Conservation (phyloP, 2,888 invertebrate species). For the Esperia sulphurella region DNA sequence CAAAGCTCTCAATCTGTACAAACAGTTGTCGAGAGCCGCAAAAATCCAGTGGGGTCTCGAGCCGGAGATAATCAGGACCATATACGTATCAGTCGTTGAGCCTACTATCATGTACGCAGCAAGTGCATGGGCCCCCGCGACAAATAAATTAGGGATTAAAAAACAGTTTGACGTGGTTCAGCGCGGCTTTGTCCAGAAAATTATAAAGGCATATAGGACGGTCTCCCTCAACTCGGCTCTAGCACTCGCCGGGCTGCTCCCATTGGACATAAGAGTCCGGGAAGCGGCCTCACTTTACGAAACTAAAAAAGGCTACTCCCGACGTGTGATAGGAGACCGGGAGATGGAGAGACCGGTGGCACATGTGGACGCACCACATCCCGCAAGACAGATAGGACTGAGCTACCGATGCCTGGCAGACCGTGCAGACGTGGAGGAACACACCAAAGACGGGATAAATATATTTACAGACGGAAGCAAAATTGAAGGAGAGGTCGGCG, state of each 20-base stretch:
- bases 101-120: background rate
- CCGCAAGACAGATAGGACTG: no score
- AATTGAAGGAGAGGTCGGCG: no score
- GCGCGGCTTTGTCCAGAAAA: constrained; percentile 2
- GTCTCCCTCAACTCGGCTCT: constrained; percentile 9
- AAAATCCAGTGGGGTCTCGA: constrained; percentile 7
- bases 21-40: constrained; percentile 8
- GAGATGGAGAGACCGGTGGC: no score
- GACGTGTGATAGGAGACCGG: no score
- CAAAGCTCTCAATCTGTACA: background rate
- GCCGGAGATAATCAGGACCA: background rate
- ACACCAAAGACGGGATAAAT: no score
- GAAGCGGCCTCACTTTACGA: background rate
- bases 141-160: background rate
- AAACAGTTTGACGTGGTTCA: background rate
- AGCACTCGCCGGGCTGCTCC: constrained; percentile 10
- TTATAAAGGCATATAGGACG: constrained; percentile 1
- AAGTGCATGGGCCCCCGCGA: background rate
- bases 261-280: constrained; percentile 8
- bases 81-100: background rate
- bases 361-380: no score
- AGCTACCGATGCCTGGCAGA: no score
- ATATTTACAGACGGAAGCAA: no score
- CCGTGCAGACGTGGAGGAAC: no score
- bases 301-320: background rate